phyloP scores from a whole-genome alignment of 2,888 invertebrate species.

The Mesoligia furuncula region DNA sequence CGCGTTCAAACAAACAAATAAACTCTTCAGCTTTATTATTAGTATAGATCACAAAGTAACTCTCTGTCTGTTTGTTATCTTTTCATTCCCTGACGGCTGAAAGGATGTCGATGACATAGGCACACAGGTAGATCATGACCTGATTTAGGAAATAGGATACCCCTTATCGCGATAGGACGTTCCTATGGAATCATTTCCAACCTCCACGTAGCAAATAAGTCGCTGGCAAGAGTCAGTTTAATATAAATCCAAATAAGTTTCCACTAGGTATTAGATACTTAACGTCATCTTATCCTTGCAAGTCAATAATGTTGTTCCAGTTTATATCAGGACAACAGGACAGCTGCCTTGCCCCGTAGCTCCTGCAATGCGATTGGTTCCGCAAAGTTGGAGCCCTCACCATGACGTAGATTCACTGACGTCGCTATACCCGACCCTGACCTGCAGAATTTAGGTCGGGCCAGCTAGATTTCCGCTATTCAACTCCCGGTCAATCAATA shows the following conservation, averaged over 20 bases:
- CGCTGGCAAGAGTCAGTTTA: background rate
- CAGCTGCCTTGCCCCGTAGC: slow-evolving; percentile 27
- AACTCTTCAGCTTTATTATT: too few species aligned
- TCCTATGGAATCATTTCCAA: background rate
- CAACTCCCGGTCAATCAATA: slow-evolving; percentile 19
- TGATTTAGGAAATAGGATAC: background rate
- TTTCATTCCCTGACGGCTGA: background rate
- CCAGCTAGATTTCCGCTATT: slow-evolving; percentile 6
- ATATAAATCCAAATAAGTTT: background rate
- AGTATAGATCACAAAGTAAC: background rate
- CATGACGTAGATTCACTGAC: slow-evolving; percentile 51
- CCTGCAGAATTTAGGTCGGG: slow-evolving; percentile 52
- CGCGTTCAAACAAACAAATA: too few species aligned
- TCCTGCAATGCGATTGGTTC: slow-evolving; percentile 40
- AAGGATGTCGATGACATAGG: background rate
- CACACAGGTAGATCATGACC: background rate
- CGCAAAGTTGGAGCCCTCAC: slow-evolving; percentile 41
- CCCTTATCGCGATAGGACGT: background rate
- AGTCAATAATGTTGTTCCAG: slow-evolving; percentile 16
- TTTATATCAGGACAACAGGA: slow-evolving; percentile 19
- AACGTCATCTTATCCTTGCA: background rate
- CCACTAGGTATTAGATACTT: background rate
- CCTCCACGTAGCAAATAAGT: background rate
- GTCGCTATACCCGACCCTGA: slow-evolving; percentile 50
- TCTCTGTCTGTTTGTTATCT: background rate